These are phyloP conservation scores for Pantherophis vulpinus DNA, from an alignment of 2,797 vertebrate genomes.

Conservation along the genomic window DNA sequence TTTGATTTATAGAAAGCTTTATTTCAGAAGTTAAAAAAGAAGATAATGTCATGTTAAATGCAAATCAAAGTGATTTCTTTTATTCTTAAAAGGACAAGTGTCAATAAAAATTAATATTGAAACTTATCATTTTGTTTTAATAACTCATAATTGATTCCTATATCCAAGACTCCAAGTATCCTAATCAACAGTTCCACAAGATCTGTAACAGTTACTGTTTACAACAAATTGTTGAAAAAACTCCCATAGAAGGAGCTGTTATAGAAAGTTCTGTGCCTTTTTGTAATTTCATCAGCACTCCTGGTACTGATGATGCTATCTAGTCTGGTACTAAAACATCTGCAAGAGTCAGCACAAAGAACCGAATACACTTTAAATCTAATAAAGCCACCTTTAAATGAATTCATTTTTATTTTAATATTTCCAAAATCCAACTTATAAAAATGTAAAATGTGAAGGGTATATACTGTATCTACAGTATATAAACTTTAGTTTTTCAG, in stretches of 20 bases:
- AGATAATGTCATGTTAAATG: conserved; percentile 20
- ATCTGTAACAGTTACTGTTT: conserved; percentile 5
- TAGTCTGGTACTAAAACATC: neutral
- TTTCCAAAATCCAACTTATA: neutral
- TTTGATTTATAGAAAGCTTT: conserved; percentile 37
- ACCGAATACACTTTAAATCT: neutral
- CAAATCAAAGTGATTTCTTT: neutral
- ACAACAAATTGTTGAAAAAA: conserved; percentile 38
- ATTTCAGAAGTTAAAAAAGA: conserved; percentile 37
- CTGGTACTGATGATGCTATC: neutral
- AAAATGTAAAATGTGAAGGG: neutral
- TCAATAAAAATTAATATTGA: neutral
- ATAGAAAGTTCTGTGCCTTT: neutral
- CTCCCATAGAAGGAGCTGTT: neutral
- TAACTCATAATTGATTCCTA: conserved; percentile 21
- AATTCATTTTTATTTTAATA: neutral
- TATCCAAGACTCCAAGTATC: neutral
- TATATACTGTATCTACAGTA: neutral
- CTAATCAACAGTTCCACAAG: conserved; percentile 24
- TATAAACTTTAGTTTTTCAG: neutral
- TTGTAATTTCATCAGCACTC: conserved; percentile 22
- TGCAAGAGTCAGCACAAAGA: neutral
- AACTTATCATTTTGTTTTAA: conserved; percentile 40
- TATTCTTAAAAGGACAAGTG: conserved; percentile 17
- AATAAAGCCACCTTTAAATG: conserved; percentile 34